Evolutionary conservation across 2,888 invertebrate genomes (phyloP).

Genomic region (Teinopalpus imperialis): DNA sequence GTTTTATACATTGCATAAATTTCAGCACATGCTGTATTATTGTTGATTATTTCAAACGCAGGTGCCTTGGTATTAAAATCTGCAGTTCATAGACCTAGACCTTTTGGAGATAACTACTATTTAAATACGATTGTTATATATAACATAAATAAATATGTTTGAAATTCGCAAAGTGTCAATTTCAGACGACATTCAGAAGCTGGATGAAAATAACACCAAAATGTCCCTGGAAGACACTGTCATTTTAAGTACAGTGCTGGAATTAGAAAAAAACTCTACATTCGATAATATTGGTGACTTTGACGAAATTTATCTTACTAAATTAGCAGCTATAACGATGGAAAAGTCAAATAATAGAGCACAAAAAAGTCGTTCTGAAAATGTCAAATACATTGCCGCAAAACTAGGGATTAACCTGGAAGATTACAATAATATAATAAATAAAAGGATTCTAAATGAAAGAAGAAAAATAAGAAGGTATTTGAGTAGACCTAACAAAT

Average conservation of each 20-base stretch:
- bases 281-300: constrained; percentile 48
- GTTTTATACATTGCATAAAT: no score
- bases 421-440: constrained; percentile 2
- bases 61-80: no score
- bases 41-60: no score
- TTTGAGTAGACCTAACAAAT: constrained; percentile 1
- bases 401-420: constrained; percentile 26
- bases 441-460: constrained; percentile 16
- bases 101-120: no score
- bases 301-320: constrained; percentile 61
- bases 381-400: constrained; percentile 47
- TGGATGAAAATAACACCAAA: constrained; percentile 39
- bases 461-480: constrained; percentile 21
- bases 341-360: constrained; percentile 36
- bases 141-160: no score
- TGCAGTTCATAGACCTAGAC: no score
- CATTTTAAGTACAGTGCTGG: constrained; percentile 52
- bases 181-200: constrained; percentile 29
- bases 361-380: constrained; percentile 39
- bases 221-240: constrained; percentile 55
- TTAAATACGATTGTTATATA: no score
- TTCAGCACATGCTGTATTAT: no score
- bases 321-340: constrained; percentile 56
- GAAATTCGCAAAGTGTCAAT: no score
- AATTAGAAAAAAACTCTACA: constrained; percentile 54